Conservation (phyloP, 2,113 vertebrate species). For the Dasypus novemcinctus region DNA sequence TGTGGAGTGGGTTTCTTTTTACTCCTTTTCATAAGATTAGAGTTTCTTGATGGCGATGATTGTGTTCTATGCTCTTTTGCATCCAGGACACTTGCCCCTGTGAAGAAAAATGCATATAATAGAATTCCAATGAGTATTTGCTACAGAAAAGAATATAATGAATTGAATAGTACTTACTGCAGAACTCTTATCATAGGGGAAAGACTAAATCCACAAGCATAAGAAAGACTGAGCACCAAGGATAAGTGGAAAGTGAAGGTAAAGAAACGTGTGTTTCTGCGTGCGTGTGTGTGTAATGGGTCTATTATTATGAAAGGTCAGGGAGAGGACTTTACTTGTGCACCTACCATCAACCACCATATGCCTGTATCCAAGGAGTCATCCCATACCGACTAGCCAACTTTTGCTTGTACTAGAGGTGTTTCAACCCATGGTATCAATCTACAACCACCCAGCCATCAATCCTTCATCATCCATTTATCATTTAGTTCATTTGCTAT, state of each 20-base stretch:
- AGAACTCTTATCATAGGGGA: neutral
- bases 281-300: neutral
- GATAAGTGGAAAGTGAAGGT: neutral
- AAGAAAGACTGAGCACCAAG: neutral
- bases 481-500: too few species aligned
- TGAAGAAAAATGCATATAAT: neutral
- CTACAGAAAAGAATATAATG: neutral
- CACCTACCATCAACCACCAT: neutral
- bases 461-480: too few species aligned
- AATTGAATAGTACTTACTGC: neutral
- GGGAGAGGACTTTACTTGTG: neutral
- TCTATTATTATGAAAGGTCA: neutral
- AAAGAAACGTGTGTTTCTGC: neutral
- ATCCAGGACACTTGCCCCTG: neutral
- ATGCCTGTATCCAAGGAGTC: neutral
- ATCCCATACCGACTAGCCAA: too few species aligned
- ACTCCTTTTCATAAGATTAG: neutral
- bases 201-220: neutral
- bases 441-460: too few species aligned
- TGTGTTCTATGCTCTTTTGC: neutral
- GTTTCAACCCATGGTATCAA: too few species aligned
- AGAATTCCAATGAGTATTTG: neutral
- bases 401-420: too few species aligned
- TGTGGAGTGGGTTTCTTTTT: neutral
- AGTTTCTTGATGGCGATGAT: neutral